phyloP scores from a whole-genome alignment of 2,797 vertebrate species.

The Gymnopithys bicolor region DNA sequence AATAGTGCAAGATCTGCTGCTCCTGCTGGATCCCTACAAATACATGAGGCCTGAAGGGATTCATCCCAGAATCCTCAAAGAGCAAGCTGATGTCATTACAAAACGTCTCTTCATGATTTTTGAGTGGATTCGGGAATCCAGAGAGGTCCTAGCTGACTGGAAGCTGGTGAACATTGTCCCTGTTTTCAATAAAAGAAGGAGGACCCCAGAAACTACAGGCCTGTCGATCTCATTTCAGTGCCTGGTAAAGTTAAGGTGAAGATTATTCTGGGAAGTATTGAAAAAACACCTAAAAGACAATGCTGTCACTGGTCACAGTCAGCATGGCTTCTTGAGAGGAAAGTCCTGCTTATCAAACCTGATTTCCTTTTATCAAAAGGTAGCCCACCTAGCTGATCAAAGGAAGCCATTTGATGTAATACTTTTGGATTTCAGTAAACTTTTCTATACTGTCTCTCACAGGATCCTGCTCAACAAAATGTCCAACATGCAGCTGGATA shows the following conservation, averaged over 20 bases:
- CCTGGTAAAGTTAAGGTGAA: neutral
- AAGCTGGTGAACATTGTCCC: neutral
- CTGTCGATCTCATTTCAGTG: neutral
- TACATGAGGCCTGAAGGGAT: neutral
- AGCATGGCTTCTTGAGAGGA: neutral
- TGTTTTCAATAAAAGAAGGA: neutral
- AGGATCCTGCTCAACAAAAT: neutral
- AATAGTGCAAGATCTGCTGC: neutral
- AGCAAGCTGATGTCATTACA: neutral
- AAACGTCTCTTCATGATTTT: neutral
- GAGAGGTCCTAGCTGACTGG: neutral
- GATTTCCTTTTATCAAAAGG: neutral
- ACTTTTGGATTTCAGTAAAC: neutral
- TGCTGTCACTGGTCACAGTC: neutral
- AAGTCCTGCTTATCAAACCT: neutral
- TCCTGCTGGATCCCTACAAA: neutral
- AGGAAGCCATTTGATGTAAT: neutral
- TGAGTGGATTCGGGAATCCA: neutral
- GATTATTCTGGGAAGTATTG: neutral
- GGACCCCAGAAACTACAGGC: neutral
- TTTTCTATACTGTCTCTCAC: neutral
- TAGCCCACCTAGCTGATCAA: neutral
- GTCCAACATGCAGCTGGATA: neutral
- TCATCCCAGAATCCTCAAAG: neutral
- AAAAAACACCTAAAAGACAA: neutral